phyloP scores from a whole-genome alignment of 1,140 invertebrate species.

The Drosophila melanica region DNA sequence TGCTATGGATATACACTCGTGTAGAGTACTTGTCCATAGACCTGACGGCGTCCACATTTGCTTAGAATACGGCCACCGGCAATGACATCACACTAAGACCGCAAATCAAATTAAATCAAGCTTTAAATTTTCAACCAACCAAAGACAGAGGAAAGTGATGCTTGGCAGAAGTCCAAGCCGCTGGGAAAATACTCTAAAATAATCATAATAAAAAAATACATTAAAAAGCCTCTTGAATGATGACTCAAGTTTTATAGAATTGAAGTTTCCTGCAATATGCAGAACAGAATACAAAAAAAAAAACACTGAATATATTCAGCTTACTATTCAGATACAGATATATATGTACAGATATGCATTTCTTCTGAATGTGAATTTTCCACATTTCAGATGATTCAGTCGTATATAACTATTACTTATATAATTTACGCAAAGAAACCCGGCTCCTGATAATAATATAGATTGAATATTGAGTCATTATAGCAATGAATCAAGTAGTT shows the following conservation, averaged over 20 bases:
- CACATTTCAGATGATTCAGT: constrained; percentile 1
- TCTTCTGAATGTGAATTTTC: not conserved
- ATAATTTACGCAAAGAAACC: not conserved
- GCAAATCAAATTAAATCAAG: constrained; percentile 62
- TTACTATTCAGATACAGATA: not conserved
- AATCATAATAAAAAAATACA: no score
- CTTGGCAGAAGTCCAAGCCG: not conserved
- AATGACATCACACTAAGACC: constrained; percentile 69
- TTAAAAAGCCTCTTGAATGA: no score
- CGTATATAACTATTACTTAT: not conserved
- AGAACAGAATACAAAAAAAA: not conserved
- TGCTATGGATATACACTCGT: constrained; percentile 19
- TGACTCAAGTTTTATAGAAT: no score
- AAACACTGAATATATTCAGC: no score
- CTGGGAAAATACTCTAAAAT: not conserved
- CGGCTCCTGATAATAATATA: not conserved
- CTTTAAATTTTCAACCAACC: constrained; percentile 41
- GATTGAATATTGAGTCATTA: not conserved
- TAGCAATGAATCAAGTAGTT: not conserved
- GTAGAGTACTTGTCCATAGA: constrained; percentile 37
- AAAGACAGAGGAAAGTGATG: constrained; percentile 25
- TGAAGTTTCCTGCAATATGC: no score
- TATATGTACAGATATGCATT: not conserved
- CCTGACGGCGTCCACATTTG: constrained; percentile 46
- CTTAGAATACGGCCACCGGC: constrained; percentile 40